phyloP scores from a whole-genome alignment of 2,113 vertebrate species.

The Pteronura brasiliensis region DNA sequence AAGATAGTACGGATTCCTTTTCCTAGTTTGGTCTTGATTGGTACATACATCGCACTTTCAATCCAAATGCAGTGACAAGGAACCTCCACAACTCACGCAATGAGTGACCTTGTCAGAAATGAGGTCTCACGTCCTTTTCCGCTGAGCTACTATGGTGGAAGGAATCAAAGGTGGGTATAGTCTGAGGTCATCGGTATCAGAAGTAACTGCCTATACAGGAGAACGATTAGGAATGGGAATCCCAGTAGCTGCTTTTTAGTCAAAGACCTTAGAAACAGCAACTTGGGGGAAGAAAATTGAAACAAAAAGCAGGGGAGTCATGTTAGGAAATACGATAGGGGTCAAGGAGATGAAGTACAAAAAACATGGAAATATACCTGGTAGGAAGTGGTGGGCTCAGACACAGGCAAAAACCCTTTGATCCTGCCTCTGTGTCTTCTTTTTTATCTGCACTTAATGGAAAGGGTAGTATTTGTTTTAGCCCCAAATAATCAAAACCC shows the following conservation, averaged over 20 bases:
- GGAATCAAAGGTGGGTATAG: background rate
- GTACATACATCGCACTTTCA: background rate
- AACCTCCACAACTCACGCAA: background rate
- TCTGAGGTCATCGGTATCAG: background rate
- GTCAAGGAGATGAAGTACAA: background rate
- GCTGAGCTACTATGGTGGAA: too few relatives aligned
- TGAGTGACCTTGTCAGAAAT: background rate
- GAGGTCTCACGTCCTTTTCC: background rate
- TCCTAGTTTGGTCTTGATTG: background rate
- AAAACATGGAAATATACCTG: accelerated
- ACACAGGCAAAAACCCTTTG: too few relatives aligned
- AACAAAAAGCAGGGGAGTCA: background rate
- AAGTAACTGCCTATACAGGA: background rate
- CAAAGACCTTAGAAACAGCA: background rate
- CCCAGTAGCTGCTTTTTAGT: background rate
- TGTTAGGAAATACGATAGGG: background rate
- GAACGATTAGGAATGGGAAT: background rate
- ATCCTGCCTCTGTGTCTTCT: background rate
- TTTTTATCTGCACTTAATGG: background rate
- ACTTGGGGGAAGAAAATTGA: background rate
- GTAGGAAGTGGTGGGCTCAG: background rate
- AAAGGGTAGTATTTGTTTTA: accelerated
- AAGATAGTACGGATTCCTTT: background rate
- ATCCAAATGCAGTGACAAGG: background rate
- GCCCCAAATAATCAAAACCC: background rate